These are phyloP conservation scores for Nothobranchius furzeri DNA, from an alignment of 2,113 vertebrate genomes.

Conservation along the genomic window DNA sequence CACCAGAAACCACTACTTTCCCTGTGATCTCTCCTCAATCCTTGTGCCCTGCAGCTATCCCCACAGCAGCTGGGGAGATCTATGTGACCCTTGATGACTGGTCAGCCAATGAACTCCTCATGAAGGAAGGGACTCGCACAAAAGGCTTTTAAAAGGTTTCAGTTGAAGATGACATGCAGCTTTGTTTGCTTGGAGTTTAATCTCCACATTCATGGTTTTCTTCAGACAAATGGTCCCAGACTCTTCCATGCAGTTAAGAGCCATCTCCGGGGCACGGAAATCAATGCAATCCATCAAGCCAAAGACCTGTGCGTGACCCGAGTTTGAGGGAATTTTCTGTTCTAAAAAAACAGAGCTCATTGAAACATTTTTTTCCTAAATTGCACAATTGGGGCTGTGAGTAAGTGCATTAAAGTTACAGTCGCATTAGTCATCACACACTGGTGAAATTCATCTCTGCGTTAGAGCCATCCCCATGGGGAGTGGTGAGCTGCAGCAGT, in stretches of 20 bases:
- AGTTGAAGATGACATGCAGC: constrained; percentile 14
- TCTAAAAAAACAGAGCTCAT: constrained; percentile 29
- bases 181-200: constrained; percentile 26
- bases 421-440: too few relatives aligned
- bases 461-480: too few relatives aligned
- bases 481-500: too few relatives aligned
- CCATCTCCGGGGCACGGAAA: constrained; percentile 45
- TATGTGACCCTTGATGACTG: constrained; percentile 40
- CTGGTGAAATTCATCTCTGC: too few relatives aligned
- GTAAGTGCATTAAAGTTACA: constrained; percentile 10
- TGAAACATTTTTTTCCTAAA: not conserved
- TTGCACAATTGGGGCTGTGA: constrained; percentile 33
- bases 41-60: constrained; percentile 52
- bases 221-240: constrained; percentile 25
- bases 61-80: constrained; percentile 36
- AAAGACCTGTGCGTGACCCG: constrained; percentile 43
- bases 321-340: constrained; percentile 40
- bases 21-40: constrained; percentile 50
- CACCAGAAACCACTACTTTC: constrained; percentile 21
- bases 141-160: constrained; percentile 33
- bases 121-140: constrained; percentile 25
- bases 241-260: constrained; percentile 30
- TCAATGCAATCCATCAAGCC: constrained; percentile 47
- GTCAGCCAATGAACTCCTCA: constrained; percentile 48
- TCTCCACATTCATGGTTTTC: constrained; percentile 32